Evolutionary conservation across 1,140 invertebrate species (phyloP), one percentile per base, ranked within the genome.

Genomic region (Proales similis): DNA sequence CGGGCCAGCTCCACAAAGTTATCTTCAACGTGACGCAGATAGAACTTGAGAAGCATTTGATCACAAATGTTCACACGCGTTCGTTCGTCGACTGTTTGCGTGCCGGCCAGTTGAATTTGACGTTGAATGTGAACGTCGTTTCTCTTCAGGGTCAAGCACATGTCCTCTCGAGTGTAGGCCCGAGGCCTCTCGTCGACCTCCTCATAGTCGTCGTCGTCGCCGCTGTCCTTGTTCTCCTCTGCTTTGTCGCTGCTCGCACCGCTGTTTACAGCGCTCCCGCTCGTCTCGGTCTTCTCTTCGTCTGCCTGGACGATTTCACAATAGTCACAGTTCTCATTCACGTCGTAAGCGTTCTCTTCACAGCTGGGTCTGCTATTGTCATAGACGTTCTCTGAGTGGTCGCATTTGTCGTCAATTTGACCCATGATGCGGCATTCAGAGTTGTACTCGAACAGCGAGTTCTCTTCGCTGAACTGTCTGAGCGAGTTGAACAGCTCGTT

Each of bases 291-390:
- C n/a, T 57, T 42, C 22, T 57, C 51, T 26, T 57, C 51, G 39
- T 57, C 51, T 9, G 45, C 7, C 17, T 57, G 36, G 33, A 42
- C 51, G n/a, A 57, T 57, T 42, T 57, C 51, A 43, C 51, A 57
- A 24, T 57, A 57, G 30, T 57, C 51, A 7, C 22, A 36, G 33
- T 36, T 36, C 9, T 36, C 33, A 36, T 36, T 36, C 33, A 9
- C 9, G 14, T 9, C 33, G 9, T 9, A 36, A 36, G 9, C 14
- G 14, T 7, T 12, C 24, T 46, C 4, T 20, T 46, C 43, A 27
- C 22, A 20, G n/a, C n/a, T n/a, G n/a, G n/a, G n/a, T n/a, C n/a
- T n/a, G 5, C 24, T 26, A 20, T 57, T 38, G 20, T 53, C 30
- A 38, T 53, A 12, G 14, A 24, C 27, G 9, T 14, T 17, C 12